A percentile compares a stretch with the other conserved stretches of the same genome.
Evolutionary conservation across 2,797 vertebrate genomes (phyloP).

Genomic region (Pseudochaenichthys georgianus): DNA sequence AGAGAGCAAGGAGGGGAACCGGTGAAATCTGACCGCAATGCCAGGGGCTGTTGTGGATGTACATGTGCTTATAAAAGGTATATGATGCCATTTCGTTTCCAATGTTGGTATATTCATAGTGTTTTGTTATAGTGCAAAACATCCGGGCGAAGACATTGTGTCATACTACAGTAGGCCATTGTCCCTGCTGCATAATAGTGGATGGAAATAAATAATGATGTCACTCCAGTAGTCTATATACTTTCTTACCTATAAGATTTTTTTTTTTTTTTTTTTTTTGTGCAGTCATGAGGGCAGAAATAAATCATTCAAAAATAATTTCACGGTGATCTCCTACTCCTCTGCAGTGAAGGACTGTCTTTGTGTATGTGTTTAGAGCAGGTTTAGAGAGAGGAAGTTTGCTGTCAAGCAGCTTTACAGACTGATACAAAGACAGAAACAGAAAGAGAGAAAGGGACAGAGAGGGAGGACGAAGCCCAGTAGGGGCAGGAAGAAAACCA

Average conservation of each 20-base stretch:
- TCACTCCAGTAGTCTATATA: background rate
- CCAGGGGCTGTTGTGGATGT: background rate
- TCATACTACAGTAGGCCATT: background rate
- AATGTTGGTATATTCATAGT: background rate
- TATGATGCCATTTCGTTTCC: background rate
- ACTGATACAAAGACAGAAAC: conserved; percentile 43
- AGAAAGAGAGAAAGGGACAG: conserved; percentile 6
- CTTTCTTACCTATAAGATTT: background rate
- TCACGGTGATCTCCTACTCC: conserved; percentile 42
- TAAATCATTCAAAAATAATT: conserved; percentile 30
- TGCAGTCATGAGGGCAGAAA: no score
- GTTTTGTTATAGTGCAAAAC: conserved; percentile 14
- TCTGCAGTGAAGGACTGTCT: conserved; percentile 55
- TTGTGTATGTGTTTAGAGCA: conserved; percentile 46
- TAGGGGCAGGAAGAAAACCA: conserved; percentile 75
- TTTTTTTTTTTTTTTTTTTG: no score
- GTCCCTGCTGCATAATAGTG: background rate
- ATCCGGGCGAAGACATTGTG: background rate
- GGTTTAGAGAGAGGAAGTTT: conserved; percentile 51
- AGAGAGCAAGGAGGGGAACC: background rate
- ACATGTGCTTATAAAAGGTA: background rate
- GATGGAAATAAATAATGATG: background rate
- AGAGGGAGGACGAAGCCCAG: conserved; percentile 57
- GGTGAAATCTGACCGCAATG: conserved; percentile 4
- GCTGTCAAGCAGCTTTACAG: conserved; percentile 62